phyloP scores from a whole-genome alignment of 2,797 vertebrate species.

The Hylomyscus alleni region DNA sequence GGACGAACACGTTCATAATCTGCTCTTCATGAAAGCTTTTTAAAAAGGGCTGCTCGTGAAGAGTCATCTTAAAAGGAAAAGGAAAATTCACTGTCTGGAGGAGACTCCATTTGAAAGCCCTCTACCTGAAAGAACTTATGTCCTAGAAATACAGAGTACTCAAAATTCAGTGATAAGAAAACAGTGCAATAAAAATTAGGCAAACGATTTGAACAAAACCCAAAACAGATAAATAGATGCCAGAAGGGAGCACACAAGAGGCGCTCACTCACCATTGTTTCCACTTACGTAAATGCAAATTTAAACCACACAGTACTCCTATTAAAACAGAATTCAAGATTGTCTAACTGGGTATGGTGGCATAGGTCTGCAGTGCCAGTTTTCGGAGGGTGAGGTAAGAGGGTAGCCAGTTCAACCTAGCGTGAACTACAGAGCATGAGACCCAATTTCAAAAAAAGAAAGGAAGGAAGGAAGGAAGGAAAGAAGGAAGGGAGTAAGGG shows the following conservation, averaged over 20 bases:
- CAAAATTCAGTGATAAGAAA: neutral
- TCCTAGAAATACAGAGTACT: neutral
- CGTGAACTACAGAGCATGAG: neutral
- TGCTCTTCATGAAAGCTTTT: neutral
- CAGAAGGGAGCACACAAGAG: neutral
- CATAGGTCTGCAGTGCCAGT: neutral
- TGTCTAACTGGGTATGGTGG: neutral
- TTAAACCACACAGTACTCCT: neutral
- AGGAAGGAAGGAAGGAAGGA: neutral
- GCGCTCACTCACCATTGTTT: neutral
- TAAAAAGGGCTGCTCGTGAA: neutral
- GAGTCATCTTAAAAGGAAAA: neutral
- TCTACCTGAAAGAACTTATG: neutral
- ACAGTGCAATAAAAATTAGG: neutral
- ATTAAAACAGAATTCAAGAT: conserved; percentile 10
- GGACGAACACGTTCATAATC: neutral
- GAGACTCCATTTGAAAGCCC: neutral
- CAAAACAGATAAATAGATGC: neutral
- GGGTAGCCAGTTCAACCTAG: neutral
- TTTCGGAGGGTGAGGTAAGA: neutral
- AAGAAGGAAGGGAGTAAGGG: rapidly evolving
- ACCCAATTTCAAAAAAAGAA: neutral
- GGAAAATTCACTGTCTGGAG: neutral
- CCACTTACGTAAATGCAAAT: neutral
- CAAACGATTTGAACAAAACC: conserved; percentile 43